These are phyloP conservation scores for Andrena minutula DNA, from an alignment of 2,888 invertebrate species.

Conservation along the genomic window DNA sequence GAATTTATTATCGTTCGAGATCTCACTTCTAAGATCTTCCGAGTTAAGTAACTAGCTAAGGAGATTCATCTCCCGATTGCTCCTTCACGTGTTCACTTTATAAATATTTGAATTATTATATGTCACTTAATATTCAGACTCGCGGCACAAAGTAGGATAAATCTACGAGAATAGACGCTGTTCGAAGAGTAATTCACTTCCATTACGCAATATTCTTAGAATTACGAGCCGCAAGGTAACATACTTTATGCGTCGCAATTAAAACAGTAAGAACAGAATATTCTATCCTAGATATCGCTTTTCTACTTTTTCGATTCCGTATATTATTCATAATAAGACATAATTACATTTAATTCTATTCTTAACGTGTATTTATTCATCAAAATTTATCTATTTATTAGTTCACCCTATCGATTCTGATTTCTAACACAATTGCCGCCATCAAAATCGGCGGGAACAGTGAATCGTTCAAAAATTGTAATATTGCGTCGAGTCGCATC, in stretches of 20 bases:
- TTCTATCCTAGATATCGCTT: not conserved
- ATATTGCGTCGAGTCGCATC: not conserved
- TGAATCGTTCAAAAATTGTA: not conserved
- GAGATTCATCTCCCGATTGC: conserved; percentile 9
- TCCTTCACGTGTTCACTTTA: not conserved
- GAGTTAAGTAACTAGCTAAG: not conserved
- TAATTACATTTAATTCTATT: too few relatives aligned
- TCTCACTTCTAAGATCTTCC: not conserved
- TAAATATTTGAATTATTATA: conserved; percentile 21
- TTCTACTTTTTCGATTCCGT: not conserved
- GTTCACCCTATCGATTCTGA: not conserved
- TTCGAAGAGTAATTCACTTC: conserved; percentile 23
- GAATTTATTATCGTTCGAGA: too few relatives aligned
- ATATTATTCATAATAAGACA: not conserved
- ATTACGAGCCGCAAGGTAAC: not conserved
- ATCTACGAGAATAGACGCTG: conserved; percentile 11
- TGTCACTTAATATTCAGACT: not conserved
- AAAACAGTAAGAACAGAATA: not conserved
- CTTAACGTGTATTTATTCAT: too few relatives aligned
- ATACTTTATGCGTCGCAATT: conserved; percentile 3
- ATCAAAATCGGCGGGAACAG: not conserved
- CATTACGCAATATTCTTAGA: conserved; percentile 19
- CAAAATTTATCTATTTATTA: too few relatives aligned
- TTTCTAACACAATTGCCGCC: not conserved
- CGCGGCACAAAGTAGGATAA: not conserved